phyloP scores from a whole-genome alignment of 2,797 vertebrate genomes.

The Sylvia borin region DNA sequence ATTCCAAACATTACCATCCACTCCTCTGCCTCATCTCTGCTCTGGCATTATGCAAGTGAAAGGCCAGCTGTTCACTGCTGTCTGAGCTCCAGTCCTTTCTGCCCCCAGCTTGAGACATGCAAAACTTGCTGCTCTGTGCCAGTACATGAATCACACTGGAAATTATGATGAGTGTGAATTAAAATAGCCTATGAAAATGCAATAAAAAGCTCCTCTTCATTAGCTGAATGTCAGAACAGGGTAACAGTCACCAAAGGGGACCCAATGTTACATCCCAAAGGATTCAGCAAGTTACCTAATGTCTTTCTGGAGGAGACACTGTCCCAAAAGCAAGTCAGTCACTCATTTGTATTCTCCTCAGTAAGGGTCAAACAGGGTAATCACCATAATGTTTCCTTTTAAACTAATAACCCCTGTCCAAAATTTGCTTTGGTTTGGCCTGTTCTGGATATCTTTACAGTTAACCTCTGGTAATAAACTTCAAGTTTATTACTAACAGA shows the following conservation, averaged over 20 bases:
- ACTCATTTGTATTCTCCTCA: neutral
- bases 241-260: neutral
- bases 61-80: neutral
- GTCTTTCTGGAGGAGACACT: neutral
- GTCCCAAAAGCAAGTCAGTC: neutral
- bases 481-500: neutral
- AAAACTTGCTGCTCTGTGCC: neutral
- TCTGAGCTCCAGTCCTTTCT: neutral
- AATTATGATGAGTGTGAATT: neutral
- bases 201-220: neutral
- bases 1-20: neutral
- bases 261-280: neutral
- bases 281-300: neutral
- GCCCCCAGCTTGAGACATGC: neutral
- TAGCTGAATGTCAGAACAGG: neutral
- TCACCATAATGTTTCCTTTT: neutral
- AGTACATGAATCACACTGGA: slow-evolving; percentile 20
- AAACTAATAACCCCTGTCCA: neutral
- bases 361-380: neutral
- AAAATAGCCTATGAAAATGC: neutral
- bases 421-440: neutral
- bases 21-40: neutral
- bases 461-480: neutral
- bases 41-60: neutral
- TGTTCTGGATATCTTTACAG: neutral